phyloP scores from a whole-genome alignment of 2,888 invertebrate genomes.

The Coelopa pilipes region DNA sequence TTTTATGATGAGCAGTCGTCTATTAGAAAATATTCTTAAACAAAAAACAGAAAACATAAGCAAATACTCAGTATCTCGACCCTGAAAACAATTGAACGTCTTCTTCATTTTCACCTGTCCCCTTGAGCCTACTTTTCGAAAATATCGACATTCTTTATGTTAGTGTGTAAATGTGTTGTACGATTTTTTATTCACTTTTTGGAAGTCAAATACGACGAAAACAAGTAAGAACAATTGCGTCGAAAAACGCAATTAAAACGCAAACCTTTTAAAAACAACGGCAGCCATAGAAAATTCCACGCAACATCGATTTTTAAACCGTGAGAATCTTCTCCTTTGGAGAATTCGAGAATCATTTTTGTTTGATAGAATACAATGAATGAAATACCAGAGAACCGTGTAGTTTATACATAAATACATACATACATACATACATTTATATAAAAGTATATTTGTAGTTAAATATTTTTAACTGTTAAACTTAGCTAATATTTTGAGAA shows the following conservation, averaged over 20 bases:
- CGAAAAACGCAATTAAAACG: neutral
- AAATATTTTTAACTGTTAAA: too few species aligned
- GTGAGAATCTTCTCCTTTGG: too few species aligned
- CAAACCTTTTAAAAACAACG: neutral
- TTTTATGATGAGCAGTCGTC: neutral
- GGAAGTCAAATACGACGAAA: neutral
- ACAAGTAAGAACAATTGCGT: neutral
- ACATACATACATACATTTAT: too few species aligned
- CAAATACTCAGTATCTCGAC: neutral
- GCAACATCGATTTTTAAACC: neutral
- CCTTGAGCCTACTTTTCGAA: neutral
- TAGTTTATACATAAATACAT: too few species aligned
- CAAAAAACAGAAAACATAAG: neutral
- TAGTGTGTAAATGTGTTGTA: slow-evolving; percentile 7
- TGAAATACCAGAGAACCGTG: too few species aligned
- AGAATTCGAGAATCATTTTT: too few species aligned
- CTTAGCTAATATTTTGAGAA: too few species aligned
- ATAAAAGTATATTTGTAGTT: too few species aligned
- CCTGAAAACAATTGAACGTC: neutral
- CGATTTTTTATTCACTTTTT: neutral
- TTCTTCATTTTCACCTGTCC: neutral
- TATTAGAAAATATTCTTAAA: slow-evolving; percentile 9
- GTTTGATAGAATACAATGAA: too few species aligned
- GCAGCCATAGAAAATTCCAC: neutral
- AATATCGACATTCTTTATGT: neutral